Evolutionary conservation across 2,113 vertebrate species (phyloP), one percentile per base, ranked within the genome.

Genomic region (Nothobranchius kuhntae): DNA sequence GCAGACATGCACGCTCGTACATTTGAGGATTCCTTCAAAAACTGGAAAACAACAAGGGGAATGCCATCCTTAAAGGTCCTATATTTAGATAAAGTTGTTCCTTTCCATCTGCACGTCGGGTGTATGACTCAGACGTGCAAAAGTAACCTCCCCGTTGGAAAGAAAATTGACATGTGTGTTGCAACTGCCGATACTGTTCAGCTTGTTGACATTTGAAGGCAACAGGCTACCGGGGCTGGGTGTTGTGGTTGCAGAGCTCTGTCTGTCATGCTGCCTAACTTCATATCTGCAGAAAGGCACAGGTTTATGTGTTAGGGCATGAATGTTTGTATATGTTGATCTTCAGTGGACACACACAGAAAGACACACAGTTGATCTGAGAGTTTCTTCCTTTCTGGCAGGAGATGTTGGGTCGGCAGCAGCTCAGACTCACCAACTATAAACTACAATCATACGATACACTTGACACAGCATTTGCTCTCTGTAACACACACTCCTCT

Each of bases 361-460:
- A 17, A 53, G 9, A 26, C 38, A 26, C 65, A 70, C 26, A n/a
- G 45, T 21, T 21, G 62, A 55, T 78, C 67, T 54, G 38, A 61
- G 26, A 44, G 63, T 75, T 53, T 57, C 30, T 30, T 51, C 24
- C 55, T 52, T 46, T 56, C 76, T 84, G 81, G 74, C 75, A 73
- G 60, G 35, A 68, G 65, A 52, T 48, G 52, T 42, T 58, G 26
- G 38, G 65, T 68, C 12, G 15, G 48, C 65, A 65, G 40, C 38
- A 62, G 82, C 72, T 68, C 79, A 75, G 60, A 26, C 78, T 77
- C 76, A 26, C 63, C 26, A 61, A 79, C 73, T 83, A 86, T 84
- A 82, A 87, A 86, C 74, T 73, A 64, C 54, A 69, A 85, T 85
- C 74, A 84, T 68, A 67, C 84, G 70, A 88, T 77, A 69, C 72